Percentiles rank a stretch among this genome's conserved stretches.
Conservation (phyloP, 2,888 invertebrate genomes). For the Drosophila paucipuncta region DNA sequence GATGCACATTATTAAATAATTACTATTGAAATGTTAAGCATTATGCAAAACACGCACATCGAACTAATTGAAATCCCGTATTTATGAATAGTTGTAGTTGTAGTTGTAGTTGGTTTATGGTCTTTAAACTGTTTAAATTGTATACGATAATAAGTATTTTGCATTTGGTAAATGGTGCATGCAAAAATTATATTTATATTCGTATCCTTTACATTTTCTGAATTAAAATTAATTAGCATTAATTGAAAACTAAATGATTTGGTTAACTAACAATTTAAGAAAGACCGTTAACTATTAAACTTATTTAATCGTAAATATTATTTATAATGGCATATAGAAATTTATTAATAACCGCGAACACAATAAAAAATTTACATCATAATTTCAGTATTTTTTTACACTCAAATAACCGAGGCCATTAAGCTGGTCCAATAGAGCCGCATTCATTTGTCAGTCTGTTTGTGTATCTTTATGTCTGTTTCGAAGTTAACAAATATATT, state of each 20-base stretch:
- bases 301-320: slow-evolving; percentile 23
- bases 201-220: slow-evolving; percentile 13
- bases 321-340: slow-evolving; percentile 6
- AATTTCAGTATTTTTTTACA: slow-evolving; percentile 12
- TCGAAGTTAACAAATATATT: not conserved
- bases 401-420: not conserved
- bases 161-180: slow-evolving; percentile 42
- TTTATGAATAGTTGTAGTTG: slow-evolving; percentile 22
- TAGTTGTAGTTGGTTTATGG: slow-evolving; percentile 46
- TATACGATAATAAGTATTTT: slow-evolving; percentile 9
- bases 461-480: not conserved
- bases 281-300: slow-evolving; percentile 10
- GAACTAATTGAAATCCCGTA: slow-evolving; percentile 46
- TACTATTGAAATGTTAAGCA: slow-evolving; percentile 49
- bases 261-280: slow-evolving; percentile 35
- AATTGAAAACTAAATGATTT: slow-evolving; percentile 21
- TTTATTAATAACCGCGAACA: slow-evolving; percentile 1
- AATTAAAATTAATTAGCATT: slow-evolving; percentile 11
- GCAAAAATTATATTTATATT: slow-evolving; percentile 16
- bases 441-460: slow-evolving; percentile 2
- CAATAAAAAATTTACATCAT: slow-evolving; percentile 18
- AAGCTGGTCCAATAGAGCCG: not conserved
- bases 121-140: slow-evolving; percentile 12
- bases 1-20: slow-evolving; percentile 28
- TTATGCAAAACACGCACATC: slow-evolving; percentile 77